Base-by-base conservation (phyloP, 2,113 vertebrate species). In the Cyprinodon tularosa region DNA sequence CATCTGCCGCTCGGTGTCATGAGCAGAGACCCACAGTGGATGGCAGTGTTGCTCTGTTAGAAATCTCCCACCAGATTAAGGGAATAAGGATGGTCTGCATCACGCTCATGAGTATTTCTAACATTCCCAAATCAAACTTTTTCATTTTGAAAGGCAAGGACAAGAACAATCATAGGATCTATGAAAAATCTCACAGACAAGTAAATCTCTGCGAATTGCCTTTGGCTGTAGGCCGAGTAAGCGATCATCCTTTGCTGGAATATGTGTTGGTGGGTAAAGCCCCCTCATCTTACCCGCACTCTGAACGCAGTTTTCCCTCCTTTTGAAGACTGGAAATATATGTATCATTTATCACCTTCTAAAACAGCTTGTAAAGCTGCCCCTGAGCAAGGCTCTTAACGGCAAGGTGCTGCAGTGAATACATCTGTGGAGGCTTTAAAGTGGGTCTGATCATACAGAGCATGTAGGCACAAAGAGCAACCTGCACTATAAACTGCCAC, bases 41-140 rank as follows among this genome's bases (percentile, higher is more conserved):
- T 88, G 94, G 91, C 93, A 91, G 90, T 94, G 83, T 94, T 91
- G 91, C 85, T 91, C 90, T 79, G 66, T 4, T 42, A 4, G 47
- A 68, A 50, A 48, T 7, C n/a, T 37, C n/a, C 40, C 69, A 20
- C 3, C 53, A 17, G 6, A 29, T 15, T 17, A 1, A 13, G 36
- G 22, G 63, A 45, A 38, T 11, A 17, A 36, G 10, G 47, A 61
- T 12, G 20, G 20, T 39, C 53, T 37, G 57, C 12, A 4, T 20
- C 39, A 12, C 36, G 22, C 61, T 53, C 81, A 62, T 2, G 64
- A 78, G 72, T 70, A 74, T 81, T 81, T 81, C 62, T 74, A 62
- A 69, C 62, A 74, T 83, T 86, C 83, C 70, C 14, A 69, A 83
- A 78, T 57, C 81, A 79, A 80, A 88, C 74, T 70, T 47, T 37